These are phyloP conservation scores for Pediacus dermestoides DNA, from an alignment of 2,888 invertebrate species.

Conservation along the genomic window DNA sequence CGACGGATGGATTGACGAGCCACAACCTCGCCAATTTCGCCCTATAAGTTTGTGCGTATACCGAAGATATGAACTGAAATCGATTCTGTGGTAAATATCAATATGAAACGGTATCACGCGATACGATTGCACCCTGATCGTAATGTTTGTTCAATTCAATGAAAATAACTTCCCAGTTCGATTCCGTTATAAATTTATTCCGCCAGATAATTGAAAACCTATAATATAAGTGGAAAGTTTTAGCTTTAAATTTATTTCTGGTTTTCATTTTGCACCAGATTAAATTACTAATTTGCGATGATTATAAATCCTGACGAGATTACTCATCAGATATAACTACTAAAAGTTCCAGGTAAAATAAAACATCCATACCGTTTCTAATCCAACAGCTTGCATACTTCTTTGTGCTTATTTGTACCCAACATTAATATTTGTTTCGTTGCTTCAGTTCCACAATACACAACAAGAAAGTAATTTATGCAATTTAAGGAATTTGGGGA, in stretches of 20 bases:
- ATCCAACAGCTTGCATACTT: no score
- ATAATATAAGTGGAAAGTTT: background rate
- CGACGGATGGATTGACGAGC: no score
- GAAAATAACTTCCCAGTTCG: slow-evolving; percentile 19
- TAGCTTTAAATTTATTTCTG: background rate
- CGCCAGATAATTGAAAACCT: slow-evolving; percentile 20
- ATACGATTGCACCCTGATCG: slow-evolving; percentile 11
- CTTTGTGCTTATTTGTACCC: no score
- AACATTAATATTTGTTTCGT: no score
- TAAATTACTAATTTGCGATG: slow-evolving; percentile 4
- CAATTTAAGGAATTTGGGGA: no score
- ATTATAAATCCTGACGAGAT: slow-evolving; percentile 6
- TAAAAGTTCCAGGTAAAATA: no score
- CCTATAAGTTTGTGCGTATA: background rate
- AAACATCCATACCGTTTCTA: no score
- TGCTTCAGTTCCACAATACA: no score
- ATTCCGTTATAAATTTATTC: slow-evolving; percentile 12
- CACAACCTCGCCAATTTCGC: no score
- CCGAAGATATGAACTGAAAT: slow-evolving; percentile 7
- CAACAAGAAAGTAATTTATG: no score
- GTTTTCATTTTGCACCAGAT: slow-evolving; percentile 3
- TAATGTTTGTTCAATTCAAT: slow-evolving; percentile 20
- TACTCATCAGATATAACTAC: no score
- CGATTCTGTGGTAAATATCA: slow-evolving; percentile 23
- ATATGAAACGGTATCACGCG: slow-evolving; percentile 16